Conservation (phyloP, 2,888 invertebrate genomes). For the Diogma glabrata region DNA sequence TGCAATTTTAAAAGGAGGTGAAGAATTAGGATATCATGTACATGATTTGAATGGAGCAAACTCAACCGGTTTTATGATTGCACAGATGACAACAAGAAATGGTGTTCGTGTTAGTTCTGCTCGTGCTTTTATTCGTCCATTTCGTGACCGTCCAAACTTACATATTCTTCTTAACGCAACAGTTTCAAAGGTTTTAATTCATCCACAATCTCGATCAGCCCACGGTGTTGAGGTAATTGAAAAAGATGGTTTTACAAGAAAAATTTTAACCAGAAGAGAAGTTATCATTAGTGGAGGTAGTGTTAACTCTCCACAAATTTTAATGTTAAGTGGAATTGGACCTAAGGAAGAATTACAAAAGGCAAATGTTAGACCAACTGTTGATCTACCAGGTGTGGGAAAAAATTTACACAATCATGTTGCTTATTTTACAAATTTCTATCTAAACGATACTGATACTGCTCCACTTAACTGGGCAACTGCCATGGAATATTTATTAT, state of each 20-base stretch:
- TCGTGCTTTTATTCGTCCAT: slow-evolving; percentile 71
- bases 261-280: slow-evolving; percentile 67
- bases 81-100: slow-evolving; percentile 77
- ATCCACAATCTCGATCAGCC: slow-evolving; percentile 58
- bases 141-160: slow-evolving; percentile 60
- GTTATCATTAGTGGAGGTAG: slow-evolving; percentile 70
- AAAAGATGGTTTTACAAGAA: slow-evolving; percentile 39
- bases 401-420: slow-evolving; percentile 80
- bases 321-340: slow-evolving; percentile 83
- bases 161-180: slow-evolving; percentile 77
- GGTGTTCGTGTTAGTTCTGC: slow-evolving; percentile 75
- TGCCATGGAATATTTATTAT: slow-evolving; percentile 80
- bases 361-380: slow-evolving; percentile 53
- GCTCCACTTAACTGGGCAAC: slow-evolving; percentile 84
- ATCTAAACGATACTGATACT: slow-evolving; percentile 73
- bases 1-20: slow-evolving; percentile 64
- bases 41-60: slow-evolving; percentile 72
- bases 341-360: slow-evolving; percentile 55
- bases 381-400: slow-evolving; percentile 68
- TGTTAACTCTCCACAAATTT: slow-evolving; percentile 86
- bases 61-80: slow-evolving; percentile 76
- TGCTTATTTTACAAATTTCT: slow-evolving; percentile 65
- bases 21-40: slow-evolving; percentile 60
- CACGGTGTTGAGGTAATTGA: slow-evolving; percentile 57
- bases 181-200: slow-evolving; percentile 63